Percentiles rank a stretch among this genome's conserved stretches.
These are phyloP conservation scores for Meriones unguiculatus DNA, from an alignment of 2,113 vertebrate species.

Conservation along the genomic window DNA sequence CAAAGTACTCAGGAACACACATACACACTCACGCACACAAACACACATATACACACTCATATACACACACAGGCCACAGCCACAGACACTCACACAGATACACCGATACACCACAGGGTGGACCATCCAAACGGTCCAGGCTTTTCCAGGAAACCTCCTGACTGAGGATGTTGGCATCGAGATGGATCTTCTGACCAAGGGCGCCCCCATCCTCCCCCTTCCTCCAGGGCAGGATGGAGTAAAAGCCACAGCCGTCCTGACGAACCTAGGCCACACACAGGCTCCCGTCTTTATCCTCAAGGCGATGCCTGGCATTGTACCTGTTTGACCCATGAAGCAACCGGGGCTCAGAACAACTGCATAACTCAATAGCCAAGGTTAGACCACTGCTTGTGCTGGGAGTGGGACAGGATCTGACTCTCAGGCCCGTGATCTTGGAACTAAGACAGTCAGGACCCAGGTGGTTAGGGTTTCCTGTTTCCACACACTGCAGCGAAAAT, in stretches of 20 bases:
- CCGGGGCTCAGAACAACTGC: neutral
- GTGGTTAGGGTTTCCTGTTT: slow-evolving; percentile 47
- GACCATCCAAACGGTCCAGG: neutral
- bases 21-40: neutral
- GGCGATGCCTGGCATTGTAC: neutral
- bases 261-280: neutral
- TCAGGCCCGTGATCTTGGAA: slow-evolving; percentile 38
- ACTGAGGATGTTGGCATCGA: slow-evolving; percentile 25
- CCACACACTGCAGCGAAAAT: slow-evolving; percentile 41
- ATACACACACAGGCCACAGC: neutral
- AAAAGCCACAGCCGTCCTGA: neutral
- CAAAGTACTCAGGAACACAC: neutral
- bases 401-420: neutral
- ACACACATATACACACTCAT: neutral
- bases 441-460: neutral
- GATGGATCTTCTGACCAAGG: neutral
- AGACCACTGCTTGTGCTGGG: neutral
- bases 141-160: neutral
- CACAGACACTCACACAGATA: neutral
- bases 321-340: slow-evolving; percentile 26
- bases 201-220: neutral
- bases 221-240: neutral
- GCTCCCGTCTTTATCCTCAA: neutral
- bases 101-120: neutral
- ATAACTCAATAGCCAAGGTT: slow-evolving; percentile 26